A percentile compares a stretch with the other conserved stretches of the same genome.
phyloP scores from a whole-genome alignment of 1,140 invertebrate species.

The Platyscapa corneri region DNA sequence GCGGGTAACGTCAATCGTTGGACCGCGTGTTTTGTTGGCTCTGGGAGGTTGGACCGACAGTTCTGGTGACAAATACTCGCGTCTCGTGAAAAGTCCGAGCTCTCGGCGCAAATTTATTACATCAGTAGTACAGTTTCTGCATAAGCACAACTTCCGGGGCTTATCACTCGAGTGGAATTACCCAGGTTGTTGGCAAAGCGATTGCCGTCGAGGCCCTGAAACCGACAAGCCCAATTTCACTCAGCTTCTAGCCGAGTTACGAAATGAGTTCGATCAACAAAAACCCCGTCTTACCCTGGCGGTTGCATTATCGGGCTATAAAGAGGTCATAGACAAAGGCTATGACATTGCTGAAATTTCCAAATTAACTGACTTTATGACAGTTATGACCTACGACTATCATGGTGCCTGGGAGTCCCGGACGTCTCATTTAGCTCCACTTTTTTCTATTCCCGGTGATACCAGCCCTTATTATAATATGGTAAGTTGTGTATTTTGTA shows the following conservation, averaged over 20 bases:
- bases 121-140: conserved; percentile 81
- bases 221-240: conserved; percentile 86
- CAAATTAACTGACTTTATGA: conserved; percentile 85
- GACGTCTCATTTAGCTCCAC: conserved; percentile 89
- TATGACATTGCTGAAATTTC: conserved; percentile 85
- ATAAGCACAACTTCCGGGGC: conserved; percentile 85
- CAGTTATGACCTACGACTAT: conserved; percentile 92
- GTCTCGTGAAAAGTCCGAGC: conserved; percentile 79
- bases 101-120: conserved; percentile 82
- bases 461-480: conserved; percentile 85
- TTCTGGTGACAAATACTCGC: conserved; percentile 87
- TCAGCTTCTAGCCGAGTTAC: conserved; percentile 87
- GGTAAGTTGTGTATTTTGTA: conserved; percentile 73
- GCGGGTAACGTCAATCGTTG: conserved; percentile 78
- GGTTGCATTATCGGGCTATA: conserved; percentile 90
- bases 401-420: conserved; percentile 89
- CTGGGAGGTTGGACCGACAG: conserved; percentile 95
- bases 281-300: conserved; percentile 83
- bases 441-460: conserved; percentile 79
- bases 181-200: conserved; percentile 92
- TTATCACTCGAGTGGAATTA: conserved; percentile 94
- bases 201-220: conserved; percentile 86
- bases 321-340: conserved; percentile 88
- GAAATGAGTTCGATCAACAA: conserved; percentile 81
- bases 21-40: conserved; percentile 83